phyloP scores from a whole-genome alignment of 2,113 vertebrate species.

The Oryzias celebensis region DNA sequence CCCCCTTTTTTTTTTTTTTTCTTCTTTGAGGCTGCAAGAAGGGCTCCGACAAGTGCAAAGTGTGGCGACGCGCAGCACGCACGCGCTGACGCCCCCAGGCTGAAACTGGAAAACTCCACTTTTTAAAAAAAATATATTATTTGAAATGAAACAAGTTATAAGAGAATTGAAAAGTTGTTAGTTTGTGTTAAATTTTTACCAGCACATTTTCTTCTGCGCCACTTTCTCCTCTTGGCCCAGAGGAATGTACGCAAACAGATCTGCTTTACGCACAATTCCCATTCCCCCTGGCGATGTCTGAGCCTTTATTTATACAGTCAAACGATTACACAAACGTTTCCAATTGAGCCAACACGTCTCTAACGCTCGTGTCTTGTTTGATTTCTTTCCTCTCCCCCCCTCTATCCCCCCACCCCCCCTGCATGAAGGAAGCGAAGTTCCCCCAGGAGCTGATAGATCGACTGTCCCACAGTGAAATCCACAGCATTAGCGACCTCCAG shows the following conservation, averaged over 20 bases:
- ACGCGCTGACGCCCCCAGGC: not conserved
- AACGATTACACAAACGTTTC: slow-evolving; percentile 19
- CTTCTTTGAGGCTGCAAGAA: slow-evolving; percentile 36
- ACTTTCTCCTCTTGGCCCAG: too few species aligned
- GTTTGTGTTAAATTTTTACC: too few species aligned
- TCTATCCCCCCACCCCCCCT: not conserved
- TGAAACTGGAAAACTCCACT: too few species aligned
- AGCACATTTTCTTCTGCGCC: too few species aligned
- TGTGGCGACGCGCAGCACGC: slow-evolving; percentile 3
- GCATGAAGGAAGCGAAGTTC: slow-evolving; percentile 87
- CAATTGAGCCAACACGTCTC: slow-evolving; percentile 24
- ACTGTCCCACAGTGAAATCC: slow-evolving; percentile 93
- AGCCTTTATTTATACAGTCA: slow-evolving; percentile 13
- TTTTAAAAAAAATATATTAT: too few species aligned
- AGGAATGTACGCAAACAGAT: not conserved
- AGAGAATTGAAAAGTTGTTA: too few species aligned
- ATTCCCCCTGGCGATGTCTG: slow-evolving; percentile 7
- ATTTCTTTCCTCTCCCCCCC: slow-evolving; percentile 12
- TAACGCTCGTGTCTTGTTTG: slow-evolving; percentile 52
- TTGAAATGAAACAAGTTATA: too few species aligned
- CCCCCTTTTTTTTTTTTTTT: slow-evolving; percentile 28
- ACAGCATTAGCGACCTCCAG: slow-evolving; percentile 98
- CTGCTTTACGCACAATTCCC: slow-evolving; percentile 13
- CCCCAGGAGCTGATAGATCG: slow-evolving; percentile 93
- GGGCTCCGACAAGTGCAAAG: slow-evolving; percentile 70